These are phyloP conservation scores for Cataglyphis altisquamis DNA, from an alignment of 2,888 invertebrate species.

Conservation along the genomic window DNA sequence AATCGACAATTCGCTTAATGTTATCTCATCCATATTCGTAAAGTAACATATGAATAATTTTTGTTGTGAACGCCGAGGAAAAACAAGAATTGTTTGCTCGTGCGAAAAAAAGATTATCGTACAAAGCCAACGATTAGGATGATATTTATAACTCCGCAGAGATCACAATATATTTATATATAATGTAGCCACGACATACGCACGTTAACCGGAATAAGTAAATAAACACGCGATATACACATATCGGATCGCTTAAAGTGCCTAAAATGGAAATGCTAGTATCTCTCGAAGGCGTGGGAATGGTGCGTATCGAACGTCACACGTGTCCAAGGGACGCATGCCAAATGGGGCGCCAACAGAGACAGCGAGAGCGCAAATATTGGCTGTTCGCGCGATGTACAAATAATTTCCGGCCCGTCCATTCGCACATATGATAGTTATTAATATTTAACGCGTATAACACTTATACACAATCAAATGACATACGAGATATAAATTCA, in stretches of 20 bases:
- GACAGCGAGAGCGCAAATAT: conserved; percentile 7
- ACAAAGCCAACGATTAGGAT: conserved; percentile 1
- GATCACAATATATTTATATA: conserved; percentile 26
- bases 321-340: not conserved
- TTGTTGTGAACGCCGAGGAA: conserved; percentile 13
- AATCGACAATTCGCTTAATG: not conserved
- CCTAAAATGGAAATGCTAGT: not conserved
- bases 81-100: conserved; percentile 31
- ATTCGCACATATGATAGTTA: not conserved
- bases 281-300: conserved; percentile 6
- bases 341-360: not conserved
- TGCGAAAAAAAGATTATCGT: conserved; percentile 18
- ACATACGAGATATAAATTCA: not conserved
- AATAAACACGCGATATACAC: conserved; percentile 27
- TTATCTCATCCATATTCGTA: not conserved
- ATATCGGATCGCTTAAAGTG: conserved; percentile 19
- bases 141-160: conserved; percentile 26
- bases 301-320: not conserved
- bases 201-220: conserved; percentile 17
- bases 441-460: not conserved
- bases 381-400: not conserved
- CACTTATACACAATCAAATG: not conserved
- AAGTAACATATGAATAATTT: conserved; percentile 30
- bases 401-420: conserved; percentile 7
- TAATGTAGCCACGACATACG: not conserved